phyloP scores from a whole-genome alignment of 1,140 invertebrate genomes.

The Antheraea pernyi region DNA sequence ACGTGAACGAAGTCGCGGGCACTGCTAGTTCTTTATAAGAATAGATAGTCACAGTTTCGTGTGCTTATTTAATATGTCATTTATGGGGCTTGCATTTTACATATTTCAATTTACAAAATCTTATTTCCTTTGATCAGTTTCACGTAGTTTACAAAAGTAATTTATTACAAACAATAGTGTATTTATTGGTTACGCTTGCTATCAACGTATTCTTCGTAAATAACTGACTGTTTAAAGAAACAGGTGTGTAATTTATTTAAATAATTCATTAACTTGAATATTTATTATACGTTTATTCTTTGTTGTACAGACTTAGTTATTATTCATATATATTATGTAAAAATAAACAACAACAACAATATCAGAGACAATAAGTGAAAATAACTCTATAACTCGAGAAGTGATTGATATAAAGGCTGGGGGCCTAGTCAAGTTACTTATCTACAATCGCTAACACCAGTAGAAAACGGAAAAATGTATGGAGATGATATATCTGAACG shows the following conservation, averaged over 20 bases:
- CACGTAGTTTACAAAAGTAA: not conserved
- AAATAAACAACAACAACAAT: too few species aligned
- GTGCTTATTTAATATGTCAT: not conserved
- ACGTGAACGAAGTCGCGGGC: too few species aligned
- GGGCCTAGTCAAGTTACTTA: too few species aligned
- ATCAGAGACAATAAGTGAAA: too few species aligned
- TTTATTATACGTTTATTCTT: not conserved
- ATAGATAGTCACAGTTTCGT: not conserved
- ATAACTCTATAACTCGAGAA: too few species aligned
- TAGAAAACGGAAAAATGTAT: too few species aligned
- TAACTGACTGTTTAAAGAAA: not conserved
- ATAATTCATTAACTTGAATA: not conserved
- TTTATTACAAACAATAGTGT: not conserved
- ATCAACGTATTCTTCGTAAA: not conserved
- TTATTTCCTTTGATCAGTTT: constrained; percentile 8
- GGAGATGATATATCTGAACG: too few species aligned
- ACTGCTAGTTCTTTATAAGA: too few species aligned
- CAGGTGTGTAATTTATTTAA: not conserved
- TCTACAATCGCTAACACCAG: too few species aligned
- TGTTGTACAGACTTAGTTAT: not conserved
- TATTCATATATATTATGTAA: not conserved
- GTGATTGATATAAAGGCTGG: too few species aligned
- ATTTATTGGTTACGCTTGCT: not conserved
- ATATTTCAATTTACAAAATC: not conserved
- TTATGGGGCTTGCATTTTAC: not conserved